Conservation (phyloP, 1,140 invertebrate species). For the Teleogryllus occipitalis region DNA sequence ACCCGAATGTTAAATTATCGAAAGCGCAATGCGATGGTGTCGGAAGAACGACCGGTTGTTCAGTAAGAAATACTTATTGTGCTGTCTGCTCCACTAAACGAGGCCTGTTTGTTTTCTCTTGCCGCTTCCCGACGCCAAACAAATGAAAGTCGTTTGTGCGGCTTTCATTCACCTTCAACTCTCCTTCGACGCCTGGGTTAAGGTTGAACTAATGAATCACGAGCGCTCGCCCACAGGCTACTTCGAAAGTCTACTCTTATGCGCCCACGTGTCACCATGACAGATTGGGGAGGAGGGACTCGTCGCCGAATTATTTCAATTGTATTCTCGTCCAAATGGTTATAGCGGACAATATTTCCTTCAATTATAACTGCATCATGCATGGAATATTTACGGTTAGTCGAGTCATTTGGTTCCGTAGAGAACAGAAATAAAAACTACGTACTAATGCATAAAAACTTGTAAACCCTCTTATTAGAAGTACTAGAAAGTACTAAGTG, state of each 20-base stretch:
- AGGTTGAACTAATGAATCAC: not conserved
- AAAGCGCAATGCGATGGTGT: too few relatives aligned
- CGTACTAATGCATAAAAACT: too few relatives aligned
- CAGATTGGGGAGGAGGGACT: not conserved
- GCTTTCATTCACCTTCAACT: not conserved
- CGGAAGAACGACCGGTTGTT: too few relatives aligned
- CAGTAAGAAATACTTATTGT: not conserved
- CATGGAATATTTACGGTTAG: not conserved
- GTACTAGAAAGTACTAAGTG: too few relatives aligned
- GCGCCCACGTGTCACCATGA: not conserved
- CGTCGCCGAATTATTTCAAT: not conserved
- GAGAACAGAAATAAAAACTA: too few relatives aligned
- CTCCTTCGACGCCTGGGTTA: not conserved
- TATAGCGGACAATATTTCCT: not conserved
- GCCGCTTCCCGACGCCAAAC: not conserved
- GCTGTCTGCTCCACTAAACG: not conserved
- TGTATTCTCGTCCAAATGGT: not conserved
- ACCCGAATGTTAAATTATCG: too few relatives aligned
- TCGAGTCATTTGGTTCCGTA: too few relatives aligned
- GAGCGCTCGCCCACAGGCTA: not conserved
- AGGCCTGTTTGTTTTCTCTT: not conserved
- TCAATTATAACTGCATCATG: not conserved
- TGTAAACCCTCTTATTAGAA: too few relatives aligned
- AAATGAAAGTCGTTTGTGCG: not conserved
- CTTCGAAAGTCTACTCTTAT: not conserved